Evolutionary conservation across 2,888 invertebrate genomes (phyloP), one percentile per base, ranked within the genome.

Genomic region (Drosophila kuntzei): DNA sequence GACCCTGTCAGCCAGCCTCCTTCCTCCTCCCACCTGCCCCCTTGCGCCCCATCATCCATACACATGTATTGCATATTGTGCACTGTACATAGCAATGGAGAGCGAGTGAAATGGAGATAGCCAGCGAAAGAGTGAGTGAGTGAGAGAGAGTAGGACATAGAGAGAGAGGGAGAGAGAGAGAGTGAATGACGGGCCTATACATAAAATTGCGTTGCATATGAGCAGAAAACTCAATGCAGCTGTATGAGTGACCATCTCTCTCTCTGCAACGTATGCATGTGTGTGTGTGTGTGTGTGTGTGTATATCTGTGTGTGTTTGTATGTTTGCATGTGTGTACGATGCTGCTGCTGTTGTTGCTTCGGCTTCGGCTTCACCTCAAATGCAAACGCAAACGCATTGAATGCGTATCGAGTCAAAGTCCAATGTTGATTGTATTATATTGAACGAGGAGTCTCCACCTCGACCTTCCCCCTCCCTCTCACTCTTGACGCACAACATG

Each of bases 391-490:
- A 79, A 79, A 84, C 78, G 71, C 87, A 88, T 88, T 87, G 83
- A 83, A 88, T 87, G 81, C 84, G 84, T 88, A 83, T 83, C 84
- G 83, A 83, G 79, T 68, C 87, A 60, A 67, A 76, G 82, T 67
- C 86, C 60, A 84, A 88, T 80, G 77, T 71, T 89, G 87, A 89
- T 89, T 87, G 89, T 85, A 81, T 89, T 89, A 81, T 89, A 89
- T 84, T 84, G 87, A 70, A 58, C 79, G 68, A 59, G 44, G 41
- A 51, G 57, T 20, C n/a, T 9, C 18, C 36, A 44, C 11, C 14
- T 14, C 22, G 12, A 0, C 29, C 49, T 36, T 7, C n/a, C 39
- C n/a, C 4, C 27, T 37, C 41, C 34, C n/a, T 14, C 16, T 25
- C 22, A 27, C 14, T 46, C 20, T 22, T n/a, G 3, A 11, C 27